These are phyloP conservation scores for Galeopsomyia nigrocyanea DNA, from an alignment of 2,888 invertebrate species.

Conservation along the genomic window DNA sequence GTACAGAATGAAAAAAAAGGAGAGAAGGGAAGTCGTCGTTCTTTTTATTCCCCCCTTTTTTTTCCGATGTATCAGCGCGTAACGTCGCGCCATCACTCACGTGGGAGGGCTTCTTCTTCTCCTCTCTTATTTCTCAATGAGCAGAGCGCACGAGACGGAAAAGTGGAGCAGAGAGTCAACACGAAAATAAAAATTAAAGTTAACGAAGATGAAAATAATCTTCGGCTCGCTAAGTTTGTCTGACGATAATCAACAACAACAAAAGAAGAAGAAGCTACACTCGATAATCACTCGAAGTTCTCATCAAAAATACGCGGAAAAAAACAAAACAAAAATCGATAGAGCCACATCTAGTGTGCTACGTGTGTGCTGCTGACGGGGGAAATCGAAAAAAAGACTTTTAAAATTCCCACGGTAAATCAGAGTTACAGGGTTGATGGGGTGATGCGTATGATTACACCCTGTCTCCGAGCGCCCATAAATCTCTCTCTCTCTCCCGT, in stretches of 20 bases:
- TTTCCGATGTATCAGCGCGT: neutral
- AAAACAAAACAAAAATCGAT: neutral
- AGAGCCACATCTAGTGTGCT: neutral
- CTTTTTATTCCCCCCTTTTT: too few relatives aligned
- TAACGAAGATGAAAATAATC: too few relatives aligned
- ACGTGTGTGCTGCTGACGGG: slow-evolving; percentile 5
- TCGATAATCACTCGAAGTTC: too few relatives aligned
- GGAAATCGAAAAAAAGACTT: slow-evolving; percentile 58
- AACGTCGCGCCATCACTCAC: neutral
- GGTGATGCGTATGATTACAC: slow-evolving; percentile 69
- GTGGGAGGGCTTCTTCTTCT: slow-evolving; percentile 5
- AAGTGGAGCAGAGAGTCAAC: too few relatives aligned
- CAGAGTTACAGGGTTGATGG: slow-evolving; percentile 67
- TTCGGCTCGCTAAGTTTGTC: too few relatives aligned
- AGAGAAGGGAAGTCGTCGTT: too few relatives aligned
- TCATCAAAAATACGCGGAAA: too few relatives aligned
- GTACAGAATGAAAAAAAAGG: too few relatives aligned
- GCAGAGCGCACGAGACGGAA: too few relatives aligned
- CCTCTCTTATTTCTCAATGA: slow-evolving; percentile 7
- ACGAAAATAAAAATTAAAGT: too few relatives aligned
- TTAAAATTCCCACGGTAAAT: slow-evolving; percentile 68
- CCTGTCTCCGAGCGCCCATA: slow-evolving; percentile 67
- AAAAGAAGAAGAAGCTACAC: too few relatives aligned
- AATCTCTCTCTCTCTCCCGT: slow-evolving; percentile 59
- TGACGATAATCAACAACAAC: too few relatives aligned